Percentiles rank a stretch among this genome's conserved stretches.
Conservation (phyloP, 2,113 vertebrate species). For the Etheostoma spectabile region DNA sequence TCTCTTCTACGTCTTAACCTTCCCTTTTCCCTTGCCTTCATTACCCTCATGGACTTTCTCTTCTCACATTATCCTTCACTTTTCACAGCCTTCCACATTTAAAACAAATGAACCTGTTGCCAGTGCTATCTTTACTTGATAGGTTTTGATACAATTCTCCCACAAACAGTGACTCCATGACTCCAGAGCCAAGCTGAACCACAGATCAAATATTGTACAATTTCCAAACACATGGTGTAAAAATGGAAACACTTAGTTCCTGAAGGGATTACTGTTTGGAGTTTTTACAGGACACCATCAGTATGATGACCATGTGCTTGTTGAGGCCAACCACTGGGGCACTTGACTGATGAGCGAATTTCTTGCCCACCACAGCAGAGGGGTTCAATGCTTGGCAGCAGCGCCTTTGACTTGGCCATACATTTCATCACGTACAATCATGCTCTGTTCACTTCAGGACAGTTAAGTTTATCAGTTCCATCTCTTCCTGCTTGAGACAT, state of each 20-base stretch:
- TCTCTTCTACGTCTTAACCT: conserved; percentile 16
- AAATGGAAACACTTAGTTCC: conserved; percentile 4
- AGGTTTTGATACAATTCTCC: not conserved
- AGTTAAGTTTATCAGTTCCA: conserved; percentile 16
- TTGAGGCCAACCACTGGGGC: not conserved
- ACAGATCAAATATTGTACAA: conserved; percentile 1
- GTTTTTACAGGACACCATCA: conserved; percentile 19
- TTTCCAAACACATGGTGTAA: not conserved
- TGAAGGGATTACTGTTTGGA: not conserved
- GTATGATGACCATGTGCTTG: not conserved
- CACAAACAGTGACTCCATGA: not conserved
- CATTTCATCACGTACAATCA: not conserved
- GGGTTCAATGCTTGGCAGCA: not conserved
- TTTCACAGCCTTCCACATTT: not conserved
- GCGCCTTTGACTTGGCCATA: not conserved
- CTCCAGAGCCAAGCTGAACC: not conserved
- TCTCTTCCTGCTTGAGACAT: conserved; percentile 36
- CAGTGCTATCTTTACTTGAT: not conserved
- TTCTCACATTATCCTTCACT: conserved; percentile 7
- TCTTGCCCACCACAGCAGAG: not conserved
- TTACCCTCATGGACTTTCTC: conserved; percentile 10
- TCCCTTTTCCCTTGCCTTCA: conserved; percentile 28
- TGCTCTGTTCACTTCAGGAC: conserved; percentile 18
- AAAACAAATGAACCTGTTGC: not conserved
- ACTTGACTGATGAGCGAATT: not conserved